Evolutionary conservation across 1,140 invertebrate species (phyloP), one percentile per base, ranked within the genome.

Genomic region (Oryctes rhinoceros): DNA sequence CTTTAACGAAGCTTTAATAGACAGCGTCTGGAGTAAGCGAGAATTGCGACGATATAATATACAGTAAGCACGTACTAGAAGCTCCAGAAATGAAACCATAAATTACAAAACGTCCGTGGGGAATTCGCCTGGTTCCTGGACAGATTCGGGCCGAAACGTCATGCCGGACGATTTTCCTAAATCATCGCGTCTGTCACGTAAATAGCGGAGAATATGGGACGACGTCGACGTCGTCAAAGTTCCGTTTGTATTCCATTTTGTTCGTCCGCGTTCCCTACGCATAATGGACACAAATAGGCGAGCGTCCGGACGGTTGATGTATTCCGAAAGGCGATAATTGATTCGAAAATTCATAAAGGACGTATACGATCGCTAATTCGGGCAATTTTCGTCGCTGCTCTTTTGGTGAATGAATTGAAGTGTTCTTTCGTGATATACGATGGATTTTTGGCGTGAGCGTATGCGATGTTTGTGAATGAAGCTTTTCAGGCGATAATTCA

Each of bases 281-380:
- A 59, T 59, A 59, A 59, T 59, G 18, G 18, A 30, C 24, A 30
- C 24, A 30, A 30, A 30, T 30, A 30, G 24, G 53, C 18, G n/a
- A 59, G 53, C 18, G 53, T 18, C 15, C 6, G 5, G 53, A 59
- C 7, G 53, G 53, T 59, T n/a, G 13, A 59, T 59, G 18, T 18
- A 59, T 59, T 59, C 53, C 18, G 53, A 59, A 59, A 59, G 53
- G 53, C 53, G 53, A 59, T 59, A 59, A 59, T 59, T 59, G 53
- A 59, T 59, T 59, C 18, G 53, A 59, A 53, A 59, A 59, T 59
- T 59, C 53, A 59, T 18, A 59, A 18, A 59, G 15, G 49, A 13
- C 13, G 49, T 59, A 18, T n/a, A 59, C 18, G 53, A 15, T 59
- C 53, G 53, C n/a, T 59, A 59, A 59, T 59, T 59, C 18, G 53